Evolutionary conservation across 2,888 invertebrate species (phyloP).

Genomic region (Machimus atricapillus): DNA sequence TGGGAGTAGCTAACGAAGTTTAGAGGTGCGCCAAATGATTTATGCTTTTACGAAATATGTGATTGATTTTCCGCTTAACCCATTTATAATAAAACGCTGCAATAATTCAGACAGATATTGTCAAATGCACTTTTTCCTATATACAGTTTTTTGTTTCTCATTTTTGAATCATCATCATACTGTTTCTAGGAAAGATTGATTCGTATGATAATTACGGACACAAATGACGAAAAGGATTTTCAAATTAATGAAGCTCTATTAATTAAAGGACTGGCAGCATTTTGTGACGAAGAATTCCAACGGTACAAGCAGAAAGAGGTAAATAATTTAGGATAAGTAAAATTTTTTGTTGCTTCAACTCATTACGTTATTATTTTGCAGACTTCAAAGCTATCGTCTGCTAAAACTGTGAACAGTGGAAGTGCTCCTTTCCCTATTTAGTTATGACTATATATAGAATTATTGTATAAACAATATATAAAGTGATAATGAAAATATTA

Average conservation of each 20-base stretch:
- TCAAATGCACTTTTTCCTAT: no score
- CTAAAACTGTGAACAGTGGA: conserved; percentile 10
- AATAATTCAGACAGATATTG: no score
- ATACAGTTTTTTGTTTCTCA: no score
- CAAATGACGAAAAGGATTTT: conserved; percentile 41
- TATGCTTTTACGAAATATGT: no score
- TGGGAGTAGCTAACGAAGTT: no score
- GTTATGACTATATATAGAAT: neutral
- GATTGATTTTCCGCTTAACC: no score
- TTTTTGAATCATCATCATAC: neutral
- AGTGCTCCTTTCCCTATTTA: neutral
- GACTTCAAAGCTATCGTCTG: conserved; percentile 13
- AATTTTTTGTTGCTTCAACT: conserved; percentile 15
- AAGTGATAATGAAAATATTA: neutral
- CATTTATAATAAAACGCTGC: no score
- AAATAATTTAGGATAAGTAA: neutral
- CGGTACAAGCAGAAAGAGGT: neutral
- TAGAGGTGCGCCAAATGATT: no score
- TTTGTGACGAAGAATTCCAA: neutral
- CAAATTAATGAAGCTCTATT: conserved; percentile 45
- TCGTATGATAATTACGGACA: conserved; percentile 42
- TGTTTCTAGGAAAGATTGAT: conserved; percentile 37
- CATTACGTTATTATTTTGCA: conserved; percentile 3
- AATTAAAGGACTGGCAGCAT: conserved; percentile 26
- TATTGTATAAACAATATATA: neutral